phyloP scores from a whole-genome alignment of 2,113 vertebrate species.

The Pedionomus torquatus region DNA sequence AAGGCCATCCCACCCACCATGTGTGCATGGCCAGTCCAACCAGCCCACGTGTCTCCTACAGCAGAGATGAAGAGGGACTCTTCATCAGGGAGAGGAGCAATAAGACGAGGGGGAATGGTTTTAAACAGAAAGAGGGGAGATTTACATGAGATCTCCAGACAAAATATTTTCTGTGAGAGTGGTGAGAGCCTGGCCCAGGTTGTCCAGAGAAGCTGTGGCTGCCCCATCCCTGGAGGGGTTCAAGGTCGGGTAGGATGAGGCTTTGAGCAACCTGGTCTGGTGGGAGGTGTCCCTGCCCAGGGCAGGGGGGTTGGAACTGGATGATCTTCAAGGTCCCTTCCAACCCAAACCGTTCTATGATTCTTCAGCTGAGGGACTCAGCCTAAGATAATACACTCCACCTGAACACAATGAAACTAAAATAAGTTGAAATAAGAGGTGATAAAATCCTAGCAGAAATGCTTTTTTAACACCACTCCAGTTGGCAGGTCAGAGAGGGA shows the following conservation, averaged over 20 bases:
- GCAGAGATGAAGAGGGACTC: not conserved
- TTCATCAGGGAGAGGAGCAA: not conserved
- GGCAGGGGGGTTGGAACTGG: not conserved
- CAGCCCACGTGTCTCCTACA: no score
- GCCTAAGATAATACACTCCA: accelerated
- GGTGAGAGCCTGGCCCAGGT: not conserved
- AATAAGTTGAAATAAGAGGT: not conserved
- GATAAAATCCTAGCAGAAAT: not conserved
- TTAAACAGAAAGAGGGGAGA: not conserved
- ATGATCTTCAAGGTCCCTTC: not conserved
- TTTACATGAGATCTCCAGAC: not conserved
- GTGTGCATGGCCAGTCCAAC: not conserved
- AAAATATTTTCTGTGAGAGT: not conserved
- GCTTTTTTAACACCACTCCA: not conserved
- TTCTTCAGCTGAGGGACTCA: not conserved
- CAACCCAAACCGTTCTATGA: not conserved
- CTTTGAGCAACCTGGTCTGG: not conserved
- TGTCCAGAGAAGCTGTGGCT: not conserved
- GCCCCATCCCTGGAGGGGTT: not conserved
- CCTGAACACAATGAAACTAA: not conserved
- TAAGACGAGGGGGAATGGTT: not conserved
- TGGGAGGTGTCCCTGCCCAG: not conserved
- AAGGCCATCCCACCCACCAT: not conserved
- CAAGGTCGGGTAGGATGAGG: not conserved
- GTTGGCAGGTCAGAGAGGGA: not conserved